Conservation (phyloP, 2,888 invertebrate genomes). For the Tillus elongatus region DNA sequence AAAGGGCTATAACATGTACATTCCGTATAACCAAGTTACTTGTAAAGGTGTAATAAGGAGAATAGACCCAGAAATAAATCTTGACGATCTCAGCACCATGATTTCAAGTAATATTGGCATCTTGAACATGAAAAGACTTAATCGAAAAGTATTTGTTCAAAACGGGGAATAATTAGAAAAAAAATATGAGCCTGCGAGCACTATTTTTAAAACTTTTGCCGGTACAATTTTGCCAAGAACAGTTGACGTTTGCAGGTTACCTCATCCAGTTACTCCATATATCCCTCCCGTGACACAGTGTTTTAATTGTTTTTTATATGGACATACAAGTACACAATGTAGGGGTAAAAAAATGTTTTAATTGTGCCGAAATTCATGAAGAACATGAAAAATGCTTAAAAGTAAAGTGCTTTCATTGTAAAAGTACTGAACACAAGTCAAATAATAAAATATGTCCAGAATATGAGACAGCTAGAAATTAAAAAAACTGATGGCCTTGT, state of each 20-base stretch:
- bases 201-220: background rate
- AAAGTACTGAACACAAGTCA: too few species aligned
- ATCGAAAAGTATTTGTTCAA: background rate
- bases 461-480: too few species aligned
- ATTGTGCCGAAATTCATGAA: background rate
- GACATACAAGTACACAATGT: conserved; percentile 6
- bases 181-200: background rate
- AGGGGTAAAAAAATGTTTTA: conserved; percentile 5
- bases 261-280: conserved; percentile 1
- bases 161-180: background rate
- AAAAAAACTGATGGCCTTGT: too few species aligned
- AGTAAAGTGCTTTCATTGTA: conserved; percentile 4
- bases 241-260: background rate
- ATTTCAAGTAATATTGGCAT: background rate
- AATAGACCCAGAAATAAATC: background rate
- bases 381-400: background rate
- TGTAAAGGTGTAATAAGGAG: background rate
- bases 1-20: too few species aligned
- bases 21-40: background rate
- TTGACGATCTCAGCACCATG: background rate
- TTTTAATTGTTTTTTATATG: background rate
- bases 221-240: conserved; percentile 2
- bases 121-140: background rate
- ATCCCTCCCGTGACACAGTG: conserved; percentile 8
- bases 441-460: too few species aligned